Base-by-base conservation (phyloP, 2,888 invertebrate genomes). In the Callyntrura sp. region DNA sequence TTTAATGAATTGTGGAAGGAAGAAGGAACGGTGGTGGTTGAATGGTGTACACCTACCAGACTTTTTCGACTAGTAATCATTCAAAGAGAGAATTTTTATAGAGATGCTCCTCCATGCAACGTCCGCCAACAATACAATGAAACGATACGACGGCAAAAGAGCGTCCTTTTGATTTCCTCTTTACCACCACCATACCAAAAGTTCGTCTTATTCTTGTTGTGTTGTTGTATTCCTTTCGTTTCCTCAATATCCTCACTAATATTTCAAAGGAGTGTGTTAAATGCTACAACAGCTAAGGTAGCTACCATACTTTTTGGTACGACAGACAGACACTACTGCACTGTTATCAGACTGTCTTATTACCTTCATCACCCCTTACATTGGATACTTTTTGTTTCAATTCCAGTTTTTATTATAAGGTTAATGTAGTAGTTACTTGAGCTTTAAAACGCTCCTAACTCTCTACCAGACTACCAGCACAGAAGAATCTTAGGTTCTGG, bases 1-100 rank as follows among this genome's bases (percentile, higher is more conserved):
- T 48, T 23, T 48, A 73, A 73, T 73, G 73, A 73, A 73, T 73
- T 65, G 60, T 60, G 76, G 76, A 85, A 85, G 76, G 85, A 85
- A 85, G 78, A 62, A 85, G 76, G 76, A 76, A 62, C 55, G 55
- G 14, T 81, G 79, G 62, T 65, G 65, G 23, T 60, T 4, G 23
- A 20, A 25, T 65, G 25, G 35, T n/a, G n/a, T 45, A 45, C 68
- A 82, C 65, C 60, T 81, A 81, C 57, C n/a, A 82, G 62, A 35
- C 43, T 70, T 83, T 51, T 83, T 68, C 35, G 43, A 55, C 68
- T 83, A 17, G 17, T 70, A 70, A 70, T 70, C 35, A 70, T 70
- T 28, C 70, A 83, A 68, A 70, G 70, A 11, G 48, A 28, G 6
- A 83, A 68, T 68, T 83, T 83, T 82, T n/a, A n/a, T n/a, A 62